Percentiles rank a stretch among this genome's conserved stretches.
These are phyloP conservation scores for Sorex fumeus DNA, from an alignment of 2,113 vertebrate species.

Conservation along the genomic window DNA sequence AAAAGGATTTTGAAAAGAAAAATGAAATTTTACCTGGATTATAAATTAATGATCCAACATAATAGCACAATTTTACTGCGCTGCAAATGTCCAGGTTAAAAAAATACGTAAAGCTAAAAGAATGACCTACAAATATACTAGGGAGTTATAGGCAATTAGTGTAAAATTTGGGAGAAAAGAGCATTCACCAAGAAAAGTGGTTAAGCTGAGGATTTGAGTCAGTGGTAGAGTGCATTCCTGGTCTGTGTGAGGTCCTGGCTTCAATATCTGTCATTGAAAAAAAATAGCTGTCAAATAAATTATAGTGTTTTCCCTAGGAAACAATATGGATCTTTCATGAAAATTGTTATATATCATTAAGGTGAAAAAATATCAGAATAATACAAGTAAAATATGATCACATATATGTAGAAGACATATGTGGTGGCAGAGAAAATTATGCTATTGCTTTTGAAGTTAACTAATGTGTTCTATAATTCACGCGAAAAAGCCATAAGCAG, in stretches of 20 bases:
- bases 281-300: background rate
- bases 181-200: background rate
- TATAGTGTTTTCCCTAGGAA: background rate
- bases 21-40: background rate
- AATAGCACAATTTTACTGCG: background rate
- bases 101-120: slow-evolving; percentile 30
- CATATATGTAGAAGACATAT: background rate
- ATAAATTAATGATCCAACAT: background rate
- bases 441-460: background rate
- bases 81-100: background rate
- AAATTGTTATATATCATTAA: background rate
- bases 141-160: background rate
- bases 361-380: background rate
- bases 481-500: background rate
- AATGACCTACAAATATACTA: background rate
- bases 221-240: too few species aligned
- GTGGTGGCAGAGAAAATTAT: background rate
- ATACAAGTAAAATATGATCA: background rate
- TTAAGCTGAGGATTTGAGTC: background rate
- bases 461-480: background rate
- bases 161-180: background rate
- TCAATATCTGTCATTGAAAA: background rate
- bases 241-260: too few species aligned
- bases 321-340: background rate
- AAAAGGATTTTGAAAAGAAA: too few species aligned